phyloP scores from a whole-genome alignment of 1,140 invertebrate species.

The Hyposmocoma kahamanoa region DNA sequence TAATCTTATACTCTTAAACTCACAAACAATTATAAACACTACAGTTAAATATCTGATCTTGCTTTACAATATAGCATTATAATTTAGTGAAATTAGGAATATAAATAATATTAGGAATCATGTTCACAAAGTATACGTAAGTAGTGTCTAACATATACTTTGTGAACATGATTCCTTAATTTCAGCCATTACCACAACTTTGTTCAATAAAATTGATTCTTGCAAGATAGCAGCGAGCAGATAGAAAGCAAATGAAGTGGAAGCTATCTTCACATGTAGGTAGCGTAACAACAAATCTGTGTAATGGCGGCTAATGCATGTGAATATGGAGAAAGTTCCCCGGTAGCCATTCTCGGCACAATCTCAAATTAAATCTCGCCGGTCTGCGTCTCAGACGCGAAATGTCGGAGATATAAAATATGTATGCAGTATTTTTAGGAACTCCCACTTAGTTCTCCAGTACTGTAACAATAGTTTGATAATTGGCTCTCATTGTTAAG shows the following conservation, averaged over 20 bases:
- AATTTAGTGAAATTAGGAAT: no score
- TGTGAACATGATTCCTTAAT: background rate
- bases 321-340: conserved; percentile 49
- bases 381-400: conserved; percentile 30
- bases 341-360: conserved; percentile 36
- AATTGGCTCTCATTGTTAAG: no score
- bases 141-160: no score
- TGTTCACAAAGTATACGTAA: no score
- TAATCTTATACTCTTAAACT: no score
- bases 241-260: conserved; percentile 17
- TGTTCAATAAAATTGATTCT: conserved; percentile 14
- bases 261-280: conserved; percentile 1
- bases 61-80: no score
- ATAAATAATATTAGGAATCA: no score
- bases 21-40: no score
- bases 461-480: no score
- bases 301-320: conserved; percentile 42
- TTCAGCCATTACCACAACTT: background rate
- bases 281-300: conserved; percentile 31
- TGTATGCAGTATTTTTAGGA: conserved; percentile 21
- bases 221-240: conserved; percentile 6
- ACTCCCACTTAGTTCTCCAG: conserved; percentile 22
- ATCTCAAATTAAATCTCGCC: conserved; percentile 66
- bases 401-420: conserved; percentile 29
- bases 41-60: no score